Evolutionary conservation across 2,888 invertebrate genomes (phyloP).

Genomic region (Troides oblongomaculatus): DNA sequence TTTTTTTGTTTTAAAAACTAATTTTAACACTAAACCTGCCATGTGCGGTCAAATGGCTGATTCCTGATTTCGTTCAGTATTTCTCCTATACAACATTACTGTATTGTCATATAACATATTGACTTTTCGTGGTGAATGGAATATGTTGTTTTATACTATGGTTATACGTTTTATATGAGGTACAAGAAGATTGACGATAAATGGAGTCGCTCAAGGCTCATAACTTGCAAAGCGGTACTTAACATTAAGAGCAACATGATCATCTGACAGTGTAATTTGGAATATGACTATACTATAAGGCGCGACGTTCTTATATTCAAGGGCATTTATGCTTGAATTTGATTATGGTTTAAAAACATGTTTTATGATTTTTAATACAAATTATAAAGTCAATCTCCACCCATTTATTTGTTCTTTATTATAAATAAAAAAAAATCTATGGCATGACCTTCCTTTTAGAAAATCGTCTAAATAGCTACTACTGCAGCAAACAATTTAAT

Average conservation of each 20-base stretch:
- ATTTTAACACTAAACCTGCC: too few relatives aligned
- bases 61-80: too few relatives aligned
- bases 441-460: neutral
- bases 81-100: too few relatives aligned
- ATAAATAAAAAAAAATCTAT: neutral
- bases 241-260: constrained; percentile 27
- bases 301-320: constrained; percentile 34
- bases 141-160: constrained; percentile 34
- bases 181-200: constrained; percentile 17
- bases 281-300: constrained; percentile 34
- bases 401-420: neutral
- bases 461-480: neutral
- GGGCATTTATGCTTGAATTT: constrained; percentile 29
- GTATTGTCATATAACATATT: too few relatives aligned
- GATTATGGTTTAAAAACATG: neutral
- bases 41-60: too few relatives aligned
- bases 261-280: constrained; percentile 17
- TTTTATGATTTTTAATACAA: too few relatives aligned
- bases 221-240: constrained; percentile 39
- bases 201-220: constrained; percentile 37
- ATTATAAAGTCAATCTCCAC: too few relatives aligned
- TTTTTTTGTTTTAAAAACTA: too few relatives aligned
- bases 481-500: neutral
- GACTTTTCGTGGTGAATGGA: constrained; percentile 33
- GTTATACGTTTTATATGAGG: constrained; percentile 35